Percentiles rank a stretch among this genome's conserved stretches.
Conservation (phyloP, 1,140 invertebrate species). For the Drosophila quadrilineata region DNA sequence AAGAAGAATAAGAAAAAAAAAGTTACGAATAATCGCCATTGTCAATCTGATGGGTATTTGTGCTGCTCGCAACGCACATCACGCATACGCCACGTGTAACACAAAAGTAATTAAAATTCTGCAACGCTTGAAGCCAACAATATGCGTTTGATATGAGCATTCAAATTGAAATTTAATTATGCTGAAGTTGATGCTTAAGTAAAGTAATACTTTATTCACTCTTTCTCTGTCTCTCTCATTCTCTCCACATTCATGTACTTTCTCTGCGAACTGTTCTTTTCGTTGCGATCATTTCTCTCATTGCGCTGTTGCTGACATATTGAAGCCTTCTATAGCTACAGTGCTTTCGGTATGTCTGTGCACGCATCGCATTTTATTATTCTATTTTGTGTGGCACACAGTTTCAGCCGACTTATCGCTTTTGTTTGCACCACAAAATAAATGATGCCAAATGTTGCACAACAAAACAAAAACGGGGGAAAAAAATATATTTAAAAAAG, state of each 20-base stretch:
- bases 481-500: too few relatives aligned
- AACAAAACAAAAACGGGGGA: too few relatives aligned
- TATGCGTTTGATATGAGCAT: too few relatives aligned
- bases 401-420: slow-evolving; percentile 44
- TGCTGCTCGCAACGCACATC: slow-evolving; percentile 7
- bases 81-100: slow-evolving; percentile 17
- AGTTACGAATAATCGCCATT: not conserved
- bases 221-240: not conserved
- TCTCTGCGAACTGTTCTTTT: too few relatives aligned
- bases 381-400: too few relatives aligned
- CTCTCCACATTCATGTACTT: too few relatives aligned
- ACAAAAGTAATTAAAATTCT: slow-evolving; percentile 24
- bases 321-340: not conserved
- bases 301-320: too few relatives aligned
- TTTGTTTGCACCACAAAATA: slow-evolving; percentile 49
- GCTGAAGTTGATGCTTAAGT: too few relatives aligned
- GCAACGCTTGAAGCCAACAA: not conserved
- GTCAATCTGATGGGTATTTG: too few relatives aligned
- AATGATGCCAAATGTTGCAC: slow-evolving; percentile 49
- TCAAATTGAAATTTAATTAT: too few relatives aligned
- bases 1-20: slow-evolving; percentile 4
- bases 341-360: not conserved
- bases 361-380: not conserved
- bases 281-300: too few relatives aligned
- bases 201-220: too few relatives aligned